Conservation (phyloP, 2,888 invertebrate species). For the Drosophila hamatofila region DNA sequence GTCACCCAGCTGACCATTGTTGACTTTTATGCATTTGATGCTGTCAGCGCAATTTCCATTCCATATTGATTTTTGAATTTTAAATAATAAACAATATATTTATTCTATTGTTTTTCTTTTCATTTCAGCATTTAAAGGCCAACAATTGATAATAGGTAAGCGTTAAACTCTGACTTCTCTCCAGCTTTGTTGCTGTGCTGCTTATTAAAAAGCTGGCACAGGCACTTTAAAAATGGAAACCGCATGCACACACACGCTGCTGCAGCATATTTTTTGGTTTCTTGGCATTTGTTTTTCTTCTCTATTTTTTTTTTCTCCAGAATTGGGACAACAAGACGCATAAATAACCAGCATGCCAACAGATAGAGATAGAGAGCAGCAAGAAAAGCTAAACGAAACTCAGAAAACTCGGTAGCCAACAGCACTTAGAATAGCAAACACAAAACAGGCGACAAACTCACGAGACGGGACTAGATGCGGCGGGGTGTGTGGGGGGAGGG, state of each 20-base stretch:
- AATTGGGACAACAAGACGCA: slow-evolving; percentile 80
- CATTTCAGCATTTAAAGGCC: slow-evolving; percentile 47
- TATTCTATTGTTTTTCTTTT: slow-evolving; percentile 14
- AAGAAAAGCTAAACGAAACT: slow-evolving; percentile 20
- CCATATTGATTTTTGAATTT: slow-evolving; percentile 64
- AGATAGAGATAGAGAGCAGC: slow-evolving; percentile 19
- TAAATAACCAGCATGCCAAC: slow-evolving; percentile 78
- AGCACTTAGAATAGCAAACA: slow-evolving; percentile 79
- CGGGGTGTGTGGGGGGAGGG: not conserved
- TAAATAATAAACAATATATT: slow-evolving; percentile 54
- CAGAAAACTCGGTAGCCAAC: slow-evolving; percentile 54
- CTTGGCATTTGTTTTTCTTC: slow-evolving; percentile 7
- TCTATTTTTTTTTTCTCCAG: slow-evolving; percentile 27
- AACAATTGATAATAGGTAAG: slow-evolving; percentile 65
- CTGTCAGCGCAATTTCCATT: slow-evolving; percentile 53
- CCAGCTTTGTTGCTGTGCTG: slow-evolving; percentile 31
- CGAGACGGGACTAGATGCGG: slow-evolving; percentile 27
- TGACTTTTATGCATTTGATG: slow-evolving; percentile 54
- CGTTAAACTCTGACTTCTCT: slow-evolving; percentile 8
- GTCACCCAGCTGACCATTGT: slow-evolving; percentile 43
- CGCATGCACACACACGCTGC: slow-evolving; percentile 41
- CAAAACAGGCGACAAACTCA: slow-evolving; percentile 62
- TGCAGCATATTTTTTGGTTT: slow-evolving; percentile 43
- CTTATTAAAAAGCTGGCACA: slow-evolving; percentile 67
- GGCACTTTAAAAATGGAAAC: slow-evolving; percentile 54